Evolutionary conservation across 2,888 invertebrate genomes (phyloP), one percentile per base, ranked within the genome.

Genomic region (Xylophagus ater): DNA sequence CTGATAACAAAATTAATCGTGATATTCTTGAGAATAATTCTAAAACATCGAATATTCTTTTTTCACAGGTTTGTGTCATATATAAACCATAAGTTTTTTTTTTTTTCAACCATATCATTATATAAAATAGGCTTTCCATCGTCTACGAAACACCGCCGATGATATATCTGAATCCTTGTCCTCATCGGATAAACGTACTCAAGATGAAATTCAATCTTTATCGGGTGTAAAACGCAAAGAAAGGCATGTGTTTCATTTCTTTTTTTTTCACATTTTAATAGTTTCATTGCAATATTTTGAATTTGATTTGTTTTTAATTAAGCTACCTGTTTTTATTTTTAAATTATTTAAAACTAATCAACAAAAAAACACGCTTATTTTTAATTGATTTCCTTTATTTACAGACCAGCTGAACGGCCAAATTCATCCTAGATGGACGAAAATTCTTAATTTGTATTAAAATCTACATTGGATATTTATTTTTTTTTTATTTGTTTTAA

Each of bases 391-490:
- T 15, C 21, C 25, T 30, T 24, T 18, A 21, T 8, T 39, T 42
- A 19, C 39, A 42, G 42, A 32, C 24, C 26, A 12, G 42, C 42
- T 15, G 42, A 42, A 21, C 25, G 42, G 18, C 42, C 42, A 39
- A 42, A 42, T 39, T 42, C 42, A 19, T 42, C 42, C 13, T 42
- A 28, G 35, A 28, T 14, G n/a, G n/a, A n/a, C n/a, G n/a, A n/a
- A n/a, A n/a, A n/a, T n/a, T n/a, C n/a, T n/a, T n/a, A n/a, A n/a
- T n/a, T n/a, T n/a, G n/a, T n/a, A n/a, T n/a, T n/a, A n/a, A n/a
- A n/a, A n/a, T n/a, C n/a, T n/a, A n/a, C n/a, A n/a, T n/a, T n/a
- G n/a, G n/a, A n/a, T n/a, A n/a, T n/a, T n/a, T n/a, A n/a, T n/a
- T n/a, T n/a, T n/a, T n/a, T n/a, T n/a, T n/a, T n/a, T n/a, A n/a